Conservation (phyloP, 92 coral and sea anemone species). For the Paragorgia papillata region DNA sequence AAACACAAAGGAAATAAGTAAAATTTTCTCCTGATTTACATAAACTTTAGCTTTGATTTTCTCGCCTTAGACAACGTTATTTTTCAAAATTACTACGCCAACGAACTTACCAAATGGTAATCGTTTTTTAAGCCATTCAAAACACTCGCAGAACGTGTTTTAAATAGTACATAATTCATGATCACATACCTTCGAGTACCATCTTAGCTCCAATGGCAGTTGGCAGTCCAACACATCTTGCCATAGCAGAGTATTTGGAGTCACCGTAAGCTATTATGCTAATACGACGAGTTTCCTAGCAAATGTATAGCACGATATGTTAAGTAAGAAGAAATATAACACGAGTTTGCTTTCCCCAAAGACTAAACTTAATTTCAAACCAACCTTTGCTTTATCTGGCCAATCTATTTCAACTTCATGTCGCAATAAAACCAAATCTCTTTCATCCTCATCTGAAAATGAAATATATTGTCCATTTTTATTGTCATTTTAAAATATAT, state of each 20-base stretch:
- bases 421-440: constrained; percentile 81
- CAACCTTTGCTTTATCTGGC: constrained; percentile 76
- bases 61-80: too few species aligned
- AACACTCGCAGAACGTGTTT: too few species aligned
- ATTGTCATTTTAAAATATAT: too few species aligned
- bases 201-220: constrained; percentile 90
- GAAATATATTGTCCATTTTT: too few species aligned
- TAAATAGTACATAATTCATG: too few species aligned
- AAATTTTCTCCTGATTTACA: too few species aligned
- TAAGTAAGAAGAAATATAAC: not conserved
- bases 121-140: too few species aligned
- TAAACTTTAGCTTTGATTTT: too few species aligned
- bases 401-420: constrained; percentile 88
- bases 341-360: not conserved
- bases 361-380: not conserved
- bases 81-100: too few species aligned
- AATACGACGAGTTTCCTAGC: constrained; percentile 85
- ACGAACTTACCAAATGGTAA: too few species aligned
- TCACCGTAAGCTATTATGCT: constrained; percentile 84
- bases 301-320: not conserved
- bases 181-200: constrained; percentile 81
- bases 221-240: constrained; percentile 86
- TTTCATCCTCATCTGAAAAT: constrained; percentile 67
- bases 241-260: constrained; percentile 82
- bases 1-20: too few species aligned